These are phyloP conservation scores for Numida meleagris DNA, from an alignment of 2,113 vertebrate species.

Conservation along the genomic window DNA sequence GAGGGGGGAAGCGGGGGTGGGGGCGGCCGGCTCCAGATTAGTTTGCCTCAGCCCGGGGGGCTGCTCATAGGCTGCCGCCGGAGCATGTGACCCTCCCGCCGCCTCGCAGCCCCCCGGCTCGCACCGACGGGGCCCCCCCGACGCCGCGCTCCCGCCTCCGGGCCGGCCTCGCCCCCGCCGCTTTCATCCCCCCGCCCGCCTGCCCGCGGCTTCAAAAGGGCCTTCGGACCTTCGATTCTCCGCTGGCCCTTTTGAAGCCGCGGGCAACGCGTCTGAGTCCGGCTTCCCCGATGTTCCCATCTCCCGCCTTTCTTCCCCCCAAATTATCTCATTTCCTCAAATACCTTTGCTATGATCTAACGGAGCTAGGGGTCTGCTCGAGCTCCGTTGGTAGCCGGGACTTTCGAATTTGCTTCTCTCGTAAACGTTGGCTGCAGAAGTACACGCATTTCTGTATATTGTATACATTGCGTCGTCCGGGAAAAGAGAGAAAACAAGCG, in stretches of 20 bases:
- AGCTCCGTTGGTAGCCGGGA: neutral
- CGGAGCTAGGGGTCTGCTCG: neutral
- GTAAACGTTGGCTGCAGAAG: neutral
- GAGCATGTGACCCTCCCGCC: constrained; percentile 73
- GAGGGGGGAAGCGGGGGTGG: constrained; percentile 65
- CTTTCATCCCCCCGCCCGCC: neutral
- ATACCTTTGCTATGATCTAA: neutral
- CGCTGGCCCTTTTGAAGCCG: neutral
- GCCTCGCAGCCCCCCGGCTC: constrained; percentile 29
- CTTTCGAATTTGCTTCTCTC: neutral
- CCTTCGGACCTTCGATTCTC: neutral
- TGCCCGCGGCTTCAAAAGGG: constrained; percentile 17
- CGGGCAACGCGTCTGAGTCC: neutral
- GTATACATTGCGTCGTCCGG: neutral
- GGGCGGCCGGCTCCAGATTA: constrained; percentile 74
- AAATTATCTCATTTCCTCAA: neutral
- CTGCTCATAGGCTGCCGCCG: constrained; percentile 71
- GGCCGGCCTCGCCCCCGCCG: neutral
- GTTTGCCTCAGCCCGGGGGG: constrained; percentile 64
- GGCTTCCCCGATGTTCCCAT: too few species aligned
- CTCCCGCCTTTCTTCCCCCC: neutral
- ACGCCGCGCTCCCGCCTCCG: constrained; percentile 5
- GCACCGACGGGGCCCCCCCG: neutral
- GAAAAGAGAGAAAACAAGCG: neutral
- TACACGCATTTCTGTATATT: neutral